These are phyloP conservation scores for Parazoanthus swiftii DNA, from an alignment of 92 coral and sea anemone species.

Conservation along the genomic window DNA sequence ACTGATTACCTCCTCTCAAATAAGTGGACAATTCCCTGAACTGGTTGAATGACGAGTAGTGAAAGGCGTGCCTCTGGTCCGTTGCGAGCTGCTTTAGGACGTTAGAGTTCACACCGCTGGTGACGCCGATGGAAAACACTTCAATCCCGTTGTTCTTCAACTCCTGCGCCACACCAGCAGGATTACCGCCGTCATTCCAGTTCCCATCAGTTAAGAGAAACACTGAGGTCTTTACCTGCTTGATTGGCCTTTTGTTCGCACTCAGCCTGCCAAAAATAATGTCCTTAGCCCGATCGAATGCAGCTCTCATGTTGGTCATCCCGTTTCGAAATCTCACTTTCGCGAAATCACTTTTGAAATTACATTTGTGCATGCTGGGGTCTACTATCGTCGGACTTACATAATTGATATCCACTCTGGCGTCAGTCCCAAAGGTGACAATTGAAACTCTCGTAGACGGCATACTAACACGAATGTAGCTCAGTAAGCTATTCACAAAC, in stretches of 20 bases:
- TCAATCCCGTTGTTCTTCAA: slow-evolving; percentile 70
- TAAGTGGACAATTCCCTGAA: slow-evolving; percentile 83
- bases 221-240: slow-evolving; percentile 77
- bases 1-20: slow-evolving; percentile 82
- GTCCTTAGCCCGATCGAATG: slow-evolving; percentile 68
- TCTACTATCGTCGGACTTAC: slow-evolving; percentile 47
- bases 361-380: slow-evolving; percentile 86
- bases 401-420: slow-evolving; percentile 88
- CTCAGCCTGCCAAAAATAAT: slow-evolving; percentile 78
- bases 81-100: slow-evolving; percentile 79
- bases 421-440: slow-evolving; percentile 76
- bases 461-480: slow-evolving; percentile 70
- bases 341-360: slow-evolving; percentile 72
- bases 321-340: slow-evolving; percentile 68
- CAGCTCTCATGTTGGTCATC: slow-evolving; percentile 90
- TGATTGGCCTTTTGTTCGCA: slow-evolving; percentile 68
- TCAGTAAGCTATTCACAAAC: slow-evolving; percentile 79
- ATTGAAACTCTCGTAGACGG: slow-evolving; percentile 86
- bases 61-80: slow-evolving; percentile 67
- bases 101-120: slow-evolving; percentile 61
- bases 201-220: slow-evolving; percentile 90
- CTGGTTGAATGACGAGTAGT: slow-evolving; percentile 67
- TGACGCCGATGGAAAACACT: slow-evolving; percentile 85
- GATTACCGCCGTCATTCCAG: slow-evolving; percentile 87
- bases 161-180: slow-evolving; percentile 53